Conservation (phyloP, 92 coral and sea anemone species). For the Epizoanthus rinbou region DNA sequence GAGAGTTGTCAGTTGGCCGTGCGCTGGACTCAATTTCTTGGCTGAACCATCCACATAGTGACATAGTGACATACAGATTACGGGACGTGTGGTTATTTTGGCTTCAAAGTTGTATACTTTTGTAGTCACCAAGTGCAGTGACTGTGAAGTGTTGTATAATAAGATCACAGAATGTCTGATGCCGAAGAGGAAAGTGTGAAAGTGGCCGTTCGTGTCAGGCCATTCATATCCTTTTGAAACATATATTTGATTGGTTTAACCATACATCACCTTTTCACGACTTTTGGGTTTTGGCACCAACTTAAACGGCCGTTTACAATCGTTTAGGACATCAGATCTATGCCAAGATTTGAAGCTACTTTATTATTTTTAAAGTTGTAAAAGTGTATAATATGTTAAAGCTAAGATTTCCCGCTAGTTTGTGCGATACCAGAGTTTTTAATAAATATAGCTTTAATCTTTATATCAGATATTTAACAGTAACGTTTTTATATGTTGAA, state of each 20-base stretch:
- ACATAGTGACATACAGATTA: too few relatives aligned
- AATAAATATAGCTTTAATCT: too few relatives aligned
- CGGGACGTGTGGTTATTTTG: background rate
- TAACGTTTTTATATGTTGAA: too few relatives aligned
- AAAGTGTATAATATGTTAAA: too few relatives aligned
- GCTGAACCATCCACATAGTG: too few relatives aligned
- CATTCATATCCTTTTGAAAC: constrained; percentile 89
- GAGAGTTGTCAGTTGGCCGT: constrained; percentile 5
- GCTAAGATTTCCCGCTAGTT: too few relatives aligned
- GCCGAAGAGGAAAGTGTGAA: constrained; percentile 72
- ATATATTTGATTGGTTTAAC: background rate
- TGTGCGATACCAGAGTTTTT: too few relatives aligned
- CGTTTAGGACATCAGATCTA: background rate
- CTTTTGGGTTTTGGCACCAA: background rate
- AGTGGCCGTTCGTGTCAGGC: constrained; percentile 93
- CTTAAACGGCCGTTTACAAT: background rate
- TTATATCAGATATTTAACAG: too few relatives aligned
- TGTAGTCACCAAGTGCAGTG: background rate
- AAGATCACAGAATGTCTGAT: constrained; percentile 47
- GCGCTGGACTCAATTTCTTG: background rate
- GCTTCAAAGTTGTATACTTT: background rate
- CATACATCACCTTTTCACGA: background rate
- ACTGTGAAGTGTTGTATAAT: background rate
- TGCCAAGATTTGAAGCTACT: background rate
- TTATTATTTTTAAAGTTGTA: background rate